Base-by-base conservation (phyloP, 1,140 invertebrate genomes). In the Drosophila parabipectinata region DNA sequence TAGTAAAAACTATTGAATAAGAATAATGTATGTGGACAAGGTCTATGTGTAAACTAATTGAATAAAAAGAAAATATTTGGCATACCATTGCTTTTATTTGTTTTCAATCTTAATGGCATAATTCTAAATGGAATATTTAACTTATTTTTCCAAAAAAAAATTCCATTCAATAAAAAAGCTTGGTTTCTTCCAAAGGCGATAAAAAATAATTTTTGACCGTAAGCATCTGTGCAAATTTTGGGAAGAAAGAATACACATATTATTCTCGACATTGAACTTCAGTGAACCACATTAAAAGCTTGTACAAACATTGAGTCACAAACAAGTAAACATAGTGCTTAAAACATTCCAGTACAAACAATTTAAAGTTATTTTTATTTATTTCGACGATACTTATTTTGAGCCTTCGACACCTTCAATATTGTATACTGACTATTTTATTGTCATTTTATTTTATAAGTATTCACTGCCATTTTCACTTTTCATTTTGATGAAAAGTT, bases 61-160 rank as follows among this genome's bases (percentile, higher is more conserved):
- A 68, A 66, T 69, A 69, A 69, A 68, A 39, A 56, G 10, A 47
- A 63, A 68, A 37, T 45, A 54, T 68, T 68, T 68, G 64, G 62
- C 14, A 68, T 47, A 55, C 4, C 18, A 14, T 8, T 7, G 26
- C 0, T 44, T 44, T 37, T n/a, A 37, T 12, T 10, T 4, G 3
- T 37, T 37, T 37, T 37, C 34, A 37, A 28, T 28, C 6, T 1
- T 6, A 28, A 28, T 7, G 26, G 1, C 0, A 1, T 28, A 28
- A 7, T 28, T 28, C 5, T 7, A 28, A 34, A 3, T 41, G n/a
- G 39, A n/a, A 14, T 41, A 41, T 41, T 14, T 34, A 34, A 0
- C 1, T 34, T 3, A 10, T 34, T 34, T 34, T 34, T 3, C 0
- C 7, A 10, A 10, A 8, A 30, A 32, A 32, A 34, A 34, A 41